Percentiles rank a stretch among this genome's conserved stretches.
These are phyloP conservation scores for Sarcophaga caerulescens DNA, from an alignment of 2,888 invertebrate genomes.

Conservation along the genomic window DNA sequence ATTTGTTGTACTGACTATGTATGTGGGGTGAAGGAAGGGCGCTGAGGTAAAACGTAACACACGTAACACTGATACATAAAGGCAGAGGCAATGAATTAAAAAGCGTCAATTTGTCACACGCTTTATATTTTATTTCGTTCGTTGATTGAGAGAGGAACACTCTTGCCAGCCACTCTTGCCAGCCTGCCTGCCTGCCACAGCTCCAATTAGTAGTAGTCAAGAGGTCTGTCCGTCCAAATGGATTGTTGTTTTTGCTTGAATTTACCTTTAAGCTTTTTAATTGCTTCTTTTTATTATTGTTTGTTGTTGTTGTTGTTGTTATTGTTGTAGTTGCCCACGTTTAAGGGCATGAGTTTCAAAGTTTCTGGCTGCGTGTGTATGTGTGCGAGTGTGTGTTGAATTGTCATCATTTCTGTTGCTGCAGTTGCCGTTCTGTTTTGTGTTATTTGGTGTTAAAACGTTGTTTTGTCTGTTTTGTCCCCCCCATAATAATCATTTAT, in stretches of 20 bases:
- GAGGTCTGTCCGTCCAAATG: conserved; percentile 6
- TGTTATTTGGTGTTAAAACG: conserved; percentile 57
- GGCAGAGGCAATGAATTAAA: conserved; percentile 73
- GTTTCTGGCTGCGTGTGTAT: neutral
- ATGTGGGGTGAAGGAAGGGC: neutral
- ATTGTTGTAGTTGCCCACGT: neutral
- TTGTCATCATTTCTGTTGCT: conserved; percentile 3
- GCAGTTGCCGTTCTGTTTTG: neutral
- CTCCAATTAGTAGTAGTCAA: conserved; percentile 47
- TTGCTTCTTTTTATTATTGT: conserved; percentile 26
- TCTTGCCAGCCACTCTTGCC: neutral
- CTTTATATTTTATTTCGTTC: conserved; percentile 65
- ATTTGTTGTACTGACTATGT: neutral
- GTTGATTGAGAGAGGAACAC: too few relatives aligned
- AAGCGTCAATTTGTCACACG: conserved; percentile 80
- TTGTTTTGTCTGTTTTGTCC: conserved; percentile 49
- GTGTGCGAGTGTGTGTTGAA: neutral
- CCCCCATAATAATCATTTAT: conserved; percentile 65
- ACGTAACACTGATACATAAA: conserved; percentile 68
- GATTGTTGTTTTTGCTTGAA: neutral
- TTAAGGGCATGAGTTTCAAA: neutral
- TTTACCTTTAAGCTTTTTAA: conserved; percentile 58
- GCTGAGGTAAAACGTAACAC: conserved; percentile 3
- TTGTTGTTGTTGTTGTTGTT: conserved; percentile 22
- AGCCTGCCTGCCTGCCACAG: neutral